A percentile compares a stretch with the other conserved stretches of the same genome.
Evolutionary conservation across 1,140 invertebrate species (phyloP).

Genomic region (Camponotus pennsylvanicus): DNA sequence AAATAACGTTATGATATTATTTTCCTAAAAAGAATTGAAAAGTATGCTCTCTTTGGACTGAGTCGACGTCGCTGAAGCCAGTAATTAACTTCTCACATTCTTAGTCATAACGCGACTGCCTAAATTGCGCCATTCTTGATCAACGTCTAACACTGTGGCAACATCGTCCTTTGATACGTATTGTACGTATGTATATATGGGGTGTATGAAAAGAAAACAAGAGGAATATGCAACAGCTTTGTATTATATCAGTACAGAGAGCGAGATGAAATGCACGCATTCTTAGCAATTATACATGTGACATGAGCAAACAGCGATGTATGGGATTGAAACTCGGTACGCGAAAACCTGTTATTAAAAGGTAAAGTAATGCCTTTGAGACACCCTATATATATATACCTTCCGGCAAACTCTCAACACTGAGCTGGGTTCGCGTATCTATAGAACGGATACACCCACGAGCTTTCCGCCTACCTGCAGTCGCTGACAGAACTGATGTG

Average conservation of each 20-base stretch:
- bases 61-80: constrained; percentile 6
- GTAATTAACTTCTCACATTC: constrained; percentile 36
- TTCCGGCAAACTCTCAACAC: constrained; percentile 45
- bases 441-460: constrained; percentile 67
- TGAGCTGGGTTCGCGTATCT: constrained; percentile 21
- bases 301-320: not conserved
- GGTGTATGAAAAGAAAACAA: not conserved
- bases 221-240: not conserved
- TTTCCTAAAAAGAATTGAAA: not conserved
- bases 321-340: not conserved
- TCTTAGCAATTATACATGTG: not conserved
- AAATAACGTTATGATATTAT: not conserved
- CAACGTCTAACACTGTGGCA: constrained; percentile 43
- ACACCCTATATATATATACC: constrained; percentile 33
- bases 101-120: constrained; percentile 48
- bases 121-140: constrained; percentile 56
- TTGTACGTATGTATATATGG: not conserved
- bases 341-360: not conserved
- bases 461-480: constrained; percentile 72
- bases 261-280: not conserved
- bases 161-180: constrained; percentile 19
- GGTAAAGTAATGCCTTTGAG: not conserved
- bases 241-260: not conserved
- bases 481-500: constrained; percentile 75
- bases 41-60: not conserved